These are phyloP conservation scores for Labroides dimidiatus DNA, from an alignment of 2,797 vertebrate genomes.

Conservation along the genomic window DNA sequence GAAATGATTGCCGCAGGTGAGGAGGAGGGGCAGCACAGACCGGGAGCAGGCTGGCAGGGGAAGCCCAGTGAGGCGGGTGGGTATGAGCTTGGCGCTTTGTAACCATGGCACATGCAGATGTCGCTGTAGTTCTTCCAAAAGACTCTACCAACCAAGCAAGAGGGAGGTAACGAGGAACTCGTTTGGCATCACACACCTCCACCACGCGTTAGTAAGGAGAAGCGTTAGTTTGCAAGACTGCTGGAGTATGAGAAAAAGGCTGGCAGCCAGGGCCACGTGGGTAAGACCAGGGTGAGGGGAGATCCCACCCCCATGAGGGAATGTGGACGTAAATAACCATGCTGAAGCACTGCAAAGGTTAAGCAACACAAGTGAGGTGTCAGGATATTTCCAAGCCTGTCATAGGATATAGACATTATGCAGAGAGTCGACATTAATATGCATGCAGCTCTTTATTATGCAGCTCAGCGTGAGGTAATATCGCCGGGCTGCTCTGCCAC, in stretches of 20 bases:
- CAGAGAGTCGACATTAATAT: conserved; percentile 90
- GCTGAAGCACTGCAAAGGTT: conserved; percentile 79
- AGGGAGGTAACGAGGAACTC: conserved; percentile 85
- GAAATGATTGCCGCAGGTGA: conserved; percentile 80
- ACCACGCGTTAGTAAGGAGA: conserved; percentile 72
- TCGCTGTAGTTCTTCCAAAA: conserved; percentile 99
- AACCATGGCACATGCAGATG: conserved; percentile 97
- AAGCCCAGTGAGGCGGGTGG: conserved; percentile 73
- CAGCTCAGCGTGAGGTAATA: conserved; percentile 77
- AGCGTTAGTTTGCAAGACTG: conserved; percentile 51
- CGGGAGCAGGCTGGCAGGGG: conserved; percentile 72
- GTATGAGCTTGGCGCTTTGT: conserved; percentile 85
- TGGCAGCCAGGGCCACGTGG: conserved; percentile 61
- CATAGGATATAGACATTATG: conserved; percentile 88
- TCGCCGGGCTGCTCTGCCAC: conserved; percentile 64
- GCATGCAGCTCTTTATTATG: conserved; percentile 84
- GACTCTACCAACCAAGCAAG: conserved; percentile 81
- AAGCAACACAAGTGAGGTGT: conserved; percentile 62
- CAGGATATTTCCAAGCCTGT: conserved; percentile 74
- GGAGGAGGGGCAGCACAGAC: conserved; percentile 65
- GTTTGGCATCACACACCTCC: conserved; percentile 84
- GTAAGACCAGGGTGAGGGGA: conserved; percentile 55
- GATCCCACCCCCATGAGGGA: conserved; percentile 82
- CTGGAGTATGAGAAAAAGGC: conserved; percentile 62
- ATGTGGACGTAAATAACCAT: conserved; percentile 88